A percentile compares a stretch with the other conserved stretches of the same genome.
Evolutionary conservation across 2,113 vertebrate species (phyloP).

Genomic region (Emydura subglobosa): DNA sequence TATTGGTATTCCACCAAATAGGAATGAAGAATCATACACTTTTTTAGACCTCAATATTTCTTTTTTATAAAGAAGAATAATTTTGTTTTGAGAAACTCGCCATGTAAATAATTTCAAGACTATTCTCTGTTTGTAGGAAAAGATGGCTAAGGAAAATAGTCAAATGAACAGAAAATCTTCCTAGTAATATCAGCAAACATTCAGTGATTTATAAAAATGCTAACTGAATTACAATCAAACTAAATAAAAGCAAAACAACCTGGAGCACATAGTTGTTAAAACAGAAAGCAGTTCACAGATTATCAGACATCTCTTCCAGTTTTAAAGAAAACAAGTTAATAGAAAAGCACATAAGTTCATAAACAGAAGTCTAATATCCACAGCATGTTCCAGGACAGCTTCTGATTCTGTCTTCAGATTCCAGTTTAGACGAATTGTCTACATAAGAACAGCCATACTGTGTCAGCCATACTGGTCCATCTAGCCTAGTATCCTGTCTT

Average conservation of each 20-base stretch:
- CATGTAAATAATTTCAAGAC: background rate
- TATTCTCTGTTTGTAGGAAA: background rate
- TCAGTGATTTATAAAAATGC: background rate
- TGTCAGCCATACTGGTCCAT: too few relatives aligned
- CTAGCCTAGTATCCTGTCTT: too few relatives aligned
- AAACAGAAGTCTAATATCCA: background rate
- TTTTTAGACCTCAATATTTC: background rate
- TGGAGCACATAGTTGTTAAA: background rate
- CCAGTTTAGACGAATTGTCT: background rate
- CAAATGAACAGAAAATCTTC: background rate
- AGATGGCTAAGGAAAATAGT: accelerated
- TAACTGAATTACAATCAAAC: background rate
- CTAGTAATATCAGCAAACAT: background rate
- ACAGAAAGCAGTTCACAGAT: accelerated
- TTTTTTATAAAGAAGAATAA: background rate
- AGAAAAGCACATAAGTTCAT: background rate
- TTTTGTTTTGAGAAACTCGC: background rate
- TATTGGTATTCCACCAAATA: background rate
- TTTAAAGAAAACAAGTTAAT: background rate
- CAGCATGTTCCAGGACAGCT: background rate
- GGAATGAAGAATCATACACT: slow-evolving; percentile 18
- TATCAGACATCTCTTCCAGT: background rate
- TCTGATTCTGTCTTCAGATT: background rate
- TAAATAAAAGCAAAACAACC: background rate
- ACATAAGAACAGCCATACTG: too few relatives aligned